These are phyloP conservation scores for Eumeta japonica DNA, from an alignment of 1,140 invertebrate species.

Conservation along the genomic window DNA sequence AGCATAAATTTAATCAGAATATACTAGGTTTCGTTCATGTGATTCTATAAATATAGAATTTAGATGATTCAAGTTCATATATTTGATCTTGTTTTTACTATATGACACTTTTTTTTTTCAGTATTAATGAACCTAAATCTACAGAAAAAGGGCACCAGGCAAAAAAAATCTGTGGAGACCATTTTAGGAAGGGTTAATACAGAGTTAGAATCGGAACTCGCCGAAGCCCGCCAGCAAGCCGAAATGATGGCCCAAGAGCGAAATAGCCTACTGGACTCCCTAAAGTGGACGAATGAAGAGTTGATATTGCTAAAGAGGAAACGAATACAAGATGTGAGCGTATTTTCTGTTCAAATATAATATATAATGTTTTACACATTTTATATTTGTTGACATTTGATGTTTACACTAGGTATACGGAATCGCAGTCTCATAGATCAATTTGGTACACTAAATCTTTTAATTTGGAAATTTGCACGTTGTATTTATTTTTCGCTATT, in stretches of 20 bases:
- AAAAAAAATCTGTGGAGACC: conserved; percentile 52
- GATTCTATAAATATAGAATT: too few species aligned
- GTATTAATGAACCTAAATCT: conserved; percentile 49
- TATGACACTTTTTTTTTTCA: conserved; percentile 25
- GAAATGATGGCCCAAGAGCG: conserved; percentile 61
- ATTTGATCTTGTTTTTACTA: too few species aligned
- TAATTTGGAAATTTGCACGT: too few species aligned
- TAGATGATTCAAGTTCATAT: too few species aligned
- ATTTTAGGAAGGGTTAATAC: conserved; percentile 49
- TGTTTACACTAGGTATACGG: too few species aligned
- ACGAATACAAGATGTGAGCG: conserved; percentile 70
- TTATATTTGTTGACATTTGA: conserved; percentile 1
- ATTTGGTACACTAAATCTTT: too few species aligned
- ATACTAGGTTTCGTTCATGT: too few species aligned
- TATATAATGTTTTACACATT: not conserved
- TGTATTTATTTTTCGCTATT: too few species aligned
- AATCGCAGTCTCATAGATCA: too few species aligned
- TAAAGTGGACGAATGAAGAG: conserved; percentile 67
- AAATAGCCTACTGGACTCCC: conserved; percentile 60
- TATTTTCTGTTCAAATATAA: conserved; percentile 4
- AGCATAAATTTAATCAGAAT: too few species aligned
- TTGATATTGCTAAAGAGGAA: conserved; percentile 72
- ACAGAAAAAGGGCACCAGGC: conserved; percentile 48
- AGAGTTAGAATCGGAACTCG: conserved; percentile 43
- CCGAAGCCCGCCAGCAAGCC: conserved; percentile 56